A percentile compares a stretch with the other conserved stretches of the same genome.
phyloP scores from a whole-genome alignment of 2,113 vertebrate genomes.

The Cyanoliseus patagonus region DNA sequence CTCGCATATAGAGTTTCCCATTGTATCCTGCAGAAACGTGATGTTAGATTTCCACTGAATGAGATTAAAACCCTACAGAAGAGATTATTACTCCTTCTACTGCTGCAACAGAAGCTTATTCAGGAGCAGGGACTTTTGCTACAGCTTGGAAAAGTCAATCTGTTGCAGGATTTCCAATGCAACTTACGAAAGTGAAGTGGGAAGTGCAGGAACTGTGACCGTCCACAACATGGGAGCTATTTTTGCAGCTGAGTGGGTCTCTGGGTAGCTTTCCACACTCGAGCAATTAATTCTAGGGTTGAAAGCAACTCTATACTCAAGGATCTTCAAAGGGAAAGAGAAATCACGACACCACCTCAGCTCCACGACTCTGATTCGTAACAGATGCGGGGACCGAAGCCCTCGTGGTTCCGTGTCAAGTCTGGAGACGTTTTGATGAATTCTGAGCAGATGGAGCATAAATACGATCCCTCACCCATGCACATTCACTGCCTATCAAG shows the following conservation, averaged over 20 bases:
- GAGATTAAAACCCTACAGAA: background rate
- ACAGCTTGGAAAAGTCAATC: background rate
- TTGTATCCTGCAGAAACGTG: background rate
- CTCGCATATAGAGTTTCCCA: background rate
- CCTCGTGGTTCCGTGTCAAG: background rate
- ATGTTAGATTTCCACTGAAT: background rate
- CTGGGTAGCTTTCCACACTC: constrained; percentile 25
- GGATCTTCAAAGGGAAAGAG: constrained; percentile 57
- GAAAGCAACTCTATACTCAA: constrained; percentile 51
- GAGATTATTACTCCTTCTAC: background rate
- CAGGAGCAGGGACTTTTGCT: background rate
- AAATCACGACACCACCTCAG: constrained; percentile 34
- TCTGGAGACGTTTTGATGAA: constrained; percentile 54
- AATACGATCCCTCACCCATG: constrained; percentile 24
- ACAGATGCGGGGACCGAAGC: constrained; percentile 39
- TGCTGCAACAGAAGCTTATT: background rate
- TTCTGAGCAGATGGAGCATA: constrained; percentile 60
- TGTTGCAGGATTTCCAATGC: background rate
- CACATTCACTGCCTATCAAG: background rate
- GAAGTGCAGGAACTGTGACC: background rate
- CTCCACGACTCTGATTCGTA: constrained; percentile 44
- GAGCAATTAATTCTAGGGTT: constrained; percentile 52
- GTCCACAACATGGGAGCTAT: background rate
- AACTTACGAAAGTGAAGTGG: background rate
- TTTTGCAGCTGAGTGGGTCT: constrained; percentile 34